A percentile compares a stretch with the other conserved stretches of the same genome.
Evolutionary conservation across 2,888 invertebrate species (phyloP).

Genomic region (Azorinus chamasolen): DNA sequence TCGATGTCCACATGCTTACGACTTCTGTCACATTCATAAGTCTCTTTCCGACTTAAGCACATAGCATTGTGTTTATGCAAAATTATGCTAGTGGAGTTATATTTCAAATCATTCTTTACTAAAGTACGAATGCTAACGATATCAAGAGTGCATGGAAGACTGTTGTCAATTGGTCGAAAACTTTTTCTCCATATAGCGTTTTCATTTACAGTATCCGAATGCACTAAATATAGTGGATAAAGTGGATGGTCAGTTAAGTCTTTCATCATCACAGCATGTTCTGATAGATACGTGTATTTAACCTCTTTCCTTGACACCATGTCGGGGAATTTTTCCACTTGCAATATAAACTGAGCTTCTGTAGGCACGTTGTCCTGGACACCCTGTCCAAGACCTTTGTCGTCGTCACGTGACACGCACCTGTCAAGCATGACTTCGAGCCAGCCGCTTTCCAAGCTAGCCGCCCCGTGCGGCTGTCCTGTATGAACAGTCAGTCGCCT

Average conservation of each 20-base stretch:
- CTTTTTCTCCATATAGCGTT: neutral
- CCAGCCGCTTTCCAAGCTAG: slow-evolving; percentile 77
- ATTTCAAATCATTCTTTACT: slow-evolving; percentile 69
- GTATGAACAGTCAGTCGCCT: slow-evolving; percentile 79
- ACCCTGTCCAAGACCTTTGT: slow-evolving; percentile 83
- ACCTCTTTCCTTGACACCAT: slow-evolving; percentile 1
- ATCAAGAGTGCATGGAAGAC: slow-evolving; percentile 77
- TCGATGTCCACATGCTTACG: slow-evolving; percentile 9
- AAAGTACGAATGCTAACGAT: slow-evolving; percentile 76
- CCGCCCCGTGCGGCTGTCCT: slow-evolving; percentile 84
- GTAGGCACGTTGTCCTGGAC: slow-evolving; percentile 80
- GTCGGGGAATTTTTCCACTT: slow-evolving; percentile 67
- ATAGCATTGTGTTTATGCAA: slow-evolving; percentile 75
- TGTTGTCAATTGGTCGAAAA: slow-evolving; percentile 38
- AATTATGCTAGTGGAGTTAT: slow-evolving; percentile 79
- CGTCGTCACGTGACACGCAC: slow-evolving; percentile 80
- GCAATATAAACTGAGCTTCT: slow-evolving; percentile 74
- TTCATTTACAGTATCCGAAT: neutral
- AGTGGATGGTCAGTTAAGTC: slow-evolving; percentile 70
- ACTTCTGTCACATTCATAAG: slow-evolving; percentile 58
- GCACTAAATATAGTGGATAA: slow-evolving; percentile 25
- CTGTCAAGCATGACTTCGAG: slow-evolving; percentile 85
- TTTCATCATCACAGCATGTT: slow-evolving; percentile 57
- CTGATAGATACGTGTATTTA: slow-evolving; percentile 64
- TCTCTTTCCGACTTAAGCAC: slow-evolving; percentile 65